A percentile compares a stretch with the other conserved stretches of the same genome.
Evolutionary conservation across 1,140 invertebrate species (phyloP).

Genomic region (Drosophila albomicans): DNA sequence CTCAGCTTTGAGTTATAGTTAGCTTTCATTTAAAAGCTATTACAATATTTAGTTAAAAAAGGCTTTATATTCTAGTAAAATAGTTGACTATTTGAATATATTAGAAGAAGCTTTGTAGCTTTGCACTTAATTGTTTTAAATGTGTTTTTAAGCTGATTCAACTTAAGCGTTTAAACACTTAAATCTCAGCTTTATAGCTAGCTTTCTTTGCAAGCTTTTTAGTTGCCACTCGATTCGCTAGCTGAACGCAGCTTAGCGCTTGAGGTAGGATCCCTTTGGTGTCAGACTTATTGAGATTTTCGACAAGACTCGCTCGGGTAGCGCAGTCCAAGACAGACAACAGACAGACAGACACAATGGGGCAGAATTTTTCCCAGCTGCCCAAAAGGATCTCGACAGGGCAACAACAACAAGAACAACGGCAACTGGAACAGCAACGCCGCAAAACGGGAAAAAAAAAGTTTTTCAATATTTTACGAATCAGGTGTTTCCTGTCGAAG

Average conservation of each 20-base stretch:
- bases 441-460: conserved; percentile 41
- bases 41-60: too few species aligned
- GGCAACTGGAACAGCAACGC: background rate
- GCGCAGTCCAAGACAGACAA: conserved; percentile 27
- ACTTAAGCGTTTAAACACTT: too few species aligned
- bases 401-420: conserved; percentile 1
- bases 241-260: background rate
- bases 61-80: too few species aligned
- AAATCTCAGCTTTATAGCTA: too few species aligned
- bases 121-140: too few species aligned
- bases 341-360: background rate
- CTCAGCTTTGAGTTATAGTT: background rate
- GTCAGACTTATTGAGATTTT: conserved; percentile 1
- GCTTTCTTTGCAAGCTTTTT: background rate
- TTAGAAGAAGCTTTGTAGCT: too few species aligned
- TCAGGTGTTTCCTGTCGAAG: conserved; percentile 83
- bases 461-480: conserved; percentile 84
- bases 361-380: conserved; percentile 7
- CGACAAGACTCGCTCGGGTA: conserved; percentile 9
- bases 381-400: conserved; percentile 31
- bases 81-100: too few species aligned
- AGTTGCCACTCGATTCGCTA: background rate
- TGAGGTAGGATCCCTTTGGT: background rate
- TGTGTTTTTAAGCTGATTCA: too few species aligned
- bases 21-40: background rate